Evolutionary conservation across 2,888 invertebrate species (phyloP).

Genomic region (Agapetus fuscipes): DNA sequence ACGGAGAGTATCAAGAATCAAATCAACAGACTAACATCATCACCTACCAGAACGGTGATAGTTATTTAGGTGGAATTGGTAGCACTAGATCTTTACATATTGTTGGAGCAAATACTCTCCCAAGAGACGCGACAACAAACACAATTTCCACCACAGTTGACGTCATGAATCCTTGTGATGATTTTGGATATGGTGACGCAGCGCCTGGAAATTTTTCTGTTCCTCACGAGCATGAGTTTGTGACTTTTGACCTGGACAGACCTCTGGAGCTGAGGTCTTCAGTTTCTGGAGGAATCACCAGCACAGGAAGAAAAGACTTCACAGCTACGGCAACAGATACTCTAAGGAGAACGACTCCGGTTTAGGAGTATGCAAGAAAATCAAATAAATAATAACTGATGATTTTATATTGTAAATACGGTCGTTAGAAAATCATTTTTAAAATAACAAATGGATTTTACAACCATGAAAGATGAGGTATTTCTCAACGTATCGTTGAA

Average conservation of each 20-base stretch:
- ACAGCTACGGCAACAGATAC: slow-evolving; percentile 15
- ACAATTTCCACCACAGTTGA: slow-evolving; percentile 59
- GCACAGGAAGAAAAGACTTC: slow-evolving; percentile 33
- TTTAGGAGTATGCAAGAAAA: slow-evolving; percentile 4
- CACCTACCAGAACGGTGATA: slow-evolving; percentile 24
- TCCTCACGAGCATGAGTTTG: slow-evolving; percentile 54
- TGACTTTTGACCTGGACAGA: slow-evolving; percentile 58
- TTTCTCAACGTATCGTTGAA: no score
- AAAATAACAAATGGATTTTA: no score
- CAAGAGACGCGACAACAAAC: slow-evolving; percentile 57
- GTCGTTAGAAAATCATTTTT: no score
- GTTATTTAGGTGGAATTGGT: slow-evolving; percentile 8
- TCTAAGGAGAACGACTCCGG: slow-evolving; percentile 20
- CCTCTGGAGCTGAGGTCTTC: slow-evolving; percentile 33
- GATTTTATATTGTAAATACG: no score
- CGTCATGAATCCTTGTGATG: slow-evolving; percentile 38
- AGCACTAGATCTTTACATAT: slow-evolving; percentile 19
- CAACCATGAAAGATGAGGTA: no score
- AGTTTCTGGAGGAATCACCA: slow-evolving; percentile 27
- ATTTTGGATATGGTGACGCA: slow-evolving; percentile 24
- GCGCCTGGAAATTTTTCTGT: no score
- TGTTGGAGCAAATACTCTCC: slow-evolving; percentile 26
- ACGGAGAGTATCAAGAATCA: slow-evolving; percentile 30
- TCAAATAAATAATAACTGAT: neutral
- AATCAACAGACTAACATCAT: slow-evolving; percentile 44